phyloP scores from a whole-genome alignment of 1,140 invertebrate genomes.

The Drosophila serrata region DNA sequence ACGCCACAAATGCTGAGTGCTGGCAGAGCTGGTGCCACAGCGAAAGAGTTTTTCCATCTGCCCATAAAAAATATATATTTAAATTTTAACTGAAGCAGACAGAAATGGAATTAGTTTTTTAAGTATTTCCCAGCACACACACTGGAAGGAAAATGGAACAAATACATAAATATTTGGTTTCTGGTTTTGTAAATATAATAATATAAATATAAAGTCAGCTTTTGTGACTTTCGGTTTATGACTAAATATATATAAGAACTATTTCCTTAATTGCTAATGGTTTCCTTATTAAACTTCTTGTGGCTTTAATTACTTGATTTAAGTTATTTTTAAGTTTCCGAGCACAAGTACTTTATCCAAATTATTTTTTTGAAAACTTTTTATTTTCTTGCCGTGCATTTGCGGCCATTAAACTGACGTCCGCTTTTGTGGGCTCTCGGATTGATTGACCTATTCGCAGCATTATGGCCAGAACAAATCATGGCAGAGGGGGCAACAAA shows the following conservation, averaged over 20 bases:
- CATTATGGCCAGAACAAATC: constrained; percentile 30
- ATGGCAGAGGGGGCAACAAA: constrained; percentile 24
- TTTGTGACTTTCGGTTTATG: neutral
- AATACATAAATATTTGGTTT: no score
- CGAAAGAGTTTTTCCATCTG: constrained; percentile 8
- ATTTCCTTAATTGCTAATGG: neutral
- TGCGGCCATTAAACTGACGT: constrained; percentile 47
- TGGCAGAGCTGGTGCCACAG: neutral
- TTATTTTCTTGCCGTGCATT: constrained; percentile 26
- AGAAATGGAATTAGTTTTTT: constrained; percentile 13
- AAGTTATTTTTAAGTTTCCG: neutral
- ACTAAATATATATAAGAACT: neutral
- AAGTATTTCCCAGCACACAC: constrained; percentile 35
- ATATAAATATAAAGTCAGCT: neutral
- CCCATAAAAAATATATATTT: constrained; percentile 1
- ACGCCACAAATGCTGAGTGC: constrained; percentile 39
- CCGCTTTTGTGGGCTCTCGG: constrained; percentile 8
- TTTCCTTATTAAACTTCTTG: neutral
- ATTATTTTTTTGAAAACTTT: neutral
- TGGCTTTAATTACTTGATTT: no score
- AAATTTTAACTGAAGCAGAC: neutral
- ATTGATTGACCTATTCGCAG: constrained; percentile 26
- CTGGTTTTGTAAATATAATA: no score
- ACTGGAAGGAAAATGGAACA: no score
- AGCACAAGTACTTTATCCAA: neutral